Evolutionary conservation across 1,140 invertebrate species (phyloP).

Genomic region (Ceratitis capitata): DNA sequence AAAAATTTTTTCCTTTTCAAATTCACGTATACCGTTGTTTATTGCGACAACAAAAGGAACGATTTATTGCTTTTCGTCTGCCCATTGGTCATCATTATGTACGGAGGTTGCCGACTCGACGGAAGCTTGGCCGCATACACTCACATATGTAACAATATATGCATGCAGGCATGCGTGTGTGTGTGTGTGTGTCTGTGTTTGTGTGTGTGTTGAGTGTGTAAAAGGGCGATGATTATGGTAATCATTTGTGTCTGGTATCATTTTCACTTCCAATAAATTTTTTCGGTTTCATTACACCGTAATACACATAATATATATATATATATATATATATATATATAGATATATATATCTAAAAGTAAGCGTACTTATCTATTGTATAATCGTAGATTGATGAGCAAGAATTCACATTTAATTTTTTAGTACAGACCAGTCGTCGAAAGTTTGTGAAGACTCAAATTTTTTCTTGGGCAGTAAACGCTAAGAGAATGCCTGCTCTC

Average conservation of each 20-base stretch:
- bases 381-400: too few relatives aligned
- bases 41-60: background rate
- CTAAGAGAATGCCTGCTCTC: too few relatives aligned
- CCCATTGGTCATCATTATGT: background rate
- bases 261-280: background rate
- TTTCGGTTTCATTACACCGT: background rate
- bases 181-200: background rate
- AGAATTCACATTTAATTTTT: too few relatives aligned
- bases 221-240: background rate
- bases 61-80: slow-evolving; percentile 6
- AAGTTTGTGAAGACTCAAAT: too few relatives aligned
- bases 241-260: background rate
- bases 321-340: too few relatives aligned
- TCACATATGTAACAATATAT: background rate
- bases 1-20: background rate
- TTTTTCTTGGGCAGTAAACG: too few relatives aligned
- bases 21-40: background rate
- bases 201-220: background rate
- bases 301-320: too few relatives aligned
- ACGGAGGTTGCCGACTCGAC: background rate
- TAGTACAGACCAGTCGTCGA: too few relatives aligned
- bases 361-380: too few relatives aligned
- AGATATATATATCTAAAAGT: too few relatives aligned
- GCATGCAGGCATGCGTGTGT: background rate
- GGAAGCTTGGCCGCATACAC: background rate